phyloP scores from a whole-genome alignment of 2,888 invertebrate genomes.

The Trissolcus brochymenae region DNA sequence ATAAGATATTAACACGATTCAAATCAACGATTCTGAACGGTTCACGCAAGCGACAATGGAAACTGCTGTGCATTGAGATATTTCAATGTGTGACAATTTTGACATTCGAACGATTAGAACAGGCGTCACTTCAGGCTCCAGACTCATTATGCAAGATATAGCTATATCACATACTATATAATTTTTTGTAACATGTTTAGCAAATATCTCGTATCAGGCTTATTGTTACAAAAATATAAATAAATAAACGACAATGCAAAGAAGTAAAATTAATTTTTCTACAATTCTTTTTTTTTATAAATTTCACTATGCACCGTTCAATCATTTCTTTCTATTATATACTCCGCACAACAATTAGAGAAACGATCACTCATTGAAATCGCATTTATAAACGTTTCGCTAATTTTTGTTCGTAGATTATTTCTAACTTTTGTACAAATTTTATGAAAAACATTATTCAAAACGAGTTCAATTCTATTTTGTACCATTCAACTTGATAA shows the following conservation, averaged over 20 bases:
- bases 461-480: too few species aligned
- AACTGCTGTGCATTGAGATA: not conserved
- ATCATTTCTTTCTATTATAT: not conserved
- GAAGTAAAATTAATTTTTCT: too few species aligned
- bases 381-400: too few species aligned
- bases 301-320: too few species aligned
- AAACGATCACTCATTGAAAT: too few species aligned
- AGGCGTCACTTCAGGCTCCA: conserved; percentile 42
- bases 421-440: not conserved
- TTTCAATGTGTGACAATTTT: not conserved
- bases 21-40: too few species aligned
- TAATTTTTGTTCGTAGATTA: too few species aligned
- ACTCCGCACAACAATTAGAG: too few species aligned
- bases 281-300: too few species aligned
- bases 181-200: conserved; percentile 58
- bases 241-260: conserved; percentile 1
- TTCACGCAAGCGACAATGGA: too few species aligned
- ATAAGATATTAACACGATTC: not conserved
- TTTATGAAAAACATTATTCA: too few species aligned
- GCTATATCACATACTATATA: conserved; percentile 53
- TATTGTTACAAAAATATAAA: conserved; percentile 12
- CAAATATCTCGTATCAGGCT: conserved; percentile 53
- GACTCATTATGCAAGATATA: conserved; percentile 51
- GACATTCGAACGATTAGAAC: conserved; percentile 6
- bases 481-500: not conserved